phyloP scores from a whole-genome alignment of 2,797 vertebrate genomes.

The Siniperca undulata region DNA sequence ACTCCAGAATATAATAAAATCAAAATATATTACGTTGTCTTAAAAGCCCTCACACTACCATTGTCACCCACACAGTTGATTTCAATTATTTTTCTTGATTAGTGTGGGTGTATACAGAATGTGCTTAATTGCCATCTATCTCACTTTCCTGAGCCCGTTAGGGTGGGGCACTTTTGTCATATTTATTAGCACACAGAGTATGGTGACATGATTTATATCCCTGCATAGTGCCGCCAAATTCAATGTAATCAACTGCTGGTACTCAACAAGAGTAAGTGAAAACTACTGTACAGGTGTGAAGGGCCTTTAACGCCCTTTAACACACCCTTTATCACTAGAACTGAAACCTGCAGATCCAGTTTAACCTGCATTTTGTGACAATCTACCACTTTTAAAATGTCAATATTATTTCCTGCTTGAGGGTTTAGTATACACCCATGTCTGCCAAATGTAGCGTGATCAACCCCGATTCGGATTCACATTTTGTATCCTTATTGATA shows the following conservation, averaged over 20 bases:
- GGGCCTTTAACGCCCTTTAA: background rate
- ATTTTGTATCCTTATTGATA: no score
- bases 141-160: background rate
- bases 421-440: no score
- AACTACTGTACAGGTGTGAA: background rate
- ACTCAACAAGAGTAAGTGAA: background rate
- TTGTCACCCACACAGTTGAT: background rate
- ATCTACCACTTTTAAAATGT: background rate
- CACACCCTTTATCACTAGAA: background rate
- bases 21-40: background rate
- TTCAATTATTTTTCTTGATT: background rate
- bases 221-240: background rate
- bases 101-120: background rate
- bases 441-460: background rate
- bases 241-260: no score
- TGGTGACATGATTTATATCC: background rate
- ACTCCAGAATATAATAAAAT: background rate
- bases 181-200: background rate
- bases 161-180: background rate
- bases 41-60: background rate
- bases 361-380: background rate
- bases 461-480: no score
- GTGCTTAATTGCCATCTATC: background rate
- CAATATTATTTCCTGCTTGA: background rate
- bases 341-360: background rate